Base-by-base conservation (phyloP, 1,140 invertebrate genomes). In the Piezodorus guildinii region DNA sequence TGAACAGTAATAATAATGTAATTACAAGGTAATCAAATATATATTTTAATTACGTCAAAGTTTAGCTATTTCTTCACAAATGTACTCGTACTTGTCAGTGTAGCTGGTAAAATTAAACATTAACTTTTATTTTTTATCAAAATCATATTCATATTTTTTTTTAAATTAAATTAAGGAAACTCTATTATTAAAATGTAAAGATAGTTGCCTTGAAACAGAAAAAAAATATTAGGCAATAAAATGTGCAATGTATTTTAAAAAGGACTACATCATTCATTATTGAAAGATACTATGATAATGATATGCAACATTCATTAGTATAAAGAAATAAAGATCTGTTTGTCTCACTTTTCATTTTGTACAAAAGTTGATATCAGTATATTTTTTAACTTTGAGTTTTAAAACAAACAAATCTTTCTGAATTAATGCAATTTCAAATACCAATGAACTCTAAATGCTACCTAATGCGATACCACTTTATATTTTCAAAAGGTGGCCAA, bases 191-290 rank as follows among this genome's bases (percentile, higher is more conserved):
- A 39, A 39, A 5, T 39, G 12, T 39, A 10, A 39, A 39, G 9
- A 39, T 39, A 39, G 34, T 39, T 39, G 6, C 12, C 34, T 39
- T 39, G 34, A 39, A 30, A 39, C 34, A 39, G 34, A 39, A 56
- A 56, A 56, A 19, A 21, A 23, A 56, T 23, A 56, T 56, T 16
- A 56, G 52, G 52, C 52, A 56, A 23, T 23, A 56, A 56, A 56
- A 56, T 19, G 52, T 56, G 52, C 52, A 56, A 9, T 56, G 17
- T 56, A 56, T 23, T 16, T 23, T 56, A 25, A 25, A 23, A 56
- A 56, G 23, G 27, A 23, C 52, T 56, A 56, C 52, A 56, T 56
- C 52, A 56, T 56, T 56, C 52, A 56, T 56, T 27, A 56, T 56
- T 25, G 23, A 25, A 56, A 56, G 52, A 23, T 19, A 25, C 52